Percentiles rank a stretch among this genome's conserved stretches.
phyloP scores from a whole-genome alignment of 1,140 invertebrate species.

The Drosophila pseudoobscura region DNA sequence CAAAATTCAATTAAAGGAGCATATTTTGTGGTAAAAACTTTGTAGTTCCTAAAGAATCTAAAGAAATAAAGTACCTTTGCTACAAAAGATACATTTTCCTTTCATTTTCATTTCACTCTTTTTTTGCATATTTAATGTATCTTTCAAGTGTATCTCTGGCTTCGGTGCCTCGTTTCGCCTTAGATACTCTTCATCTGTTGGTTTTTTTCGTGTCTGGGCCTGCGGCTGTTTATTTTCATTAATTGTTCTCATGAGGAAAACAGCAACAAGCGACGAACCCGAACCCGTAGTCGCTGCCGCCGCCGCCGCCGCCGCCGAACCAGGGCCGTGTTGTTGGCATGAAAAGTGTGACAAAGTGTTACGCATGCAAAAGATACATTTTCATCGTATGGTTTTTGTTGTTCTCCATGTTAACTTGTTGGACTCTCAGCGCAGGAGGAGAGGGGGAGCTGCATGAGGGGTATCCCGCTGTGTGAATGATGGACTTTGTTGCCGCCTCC shows the following conservation, averaged over 20 bases:
- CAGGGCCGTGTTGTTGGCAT: conserved; percentile 67
- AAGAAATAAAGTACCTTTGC: too few species aligned
- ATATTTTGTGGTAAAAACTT: too few species aligned
- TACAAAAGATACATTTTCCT: not conserved
- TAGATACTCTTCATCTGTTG: conserved; percentile 9
- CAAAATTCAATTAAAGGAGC: too few species aligned
- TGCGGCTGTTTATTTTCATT: conserved; percentile 81
- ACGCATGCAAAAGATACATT: conserved; percentile 81
- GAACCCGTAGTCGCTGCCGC: too few species aligned
- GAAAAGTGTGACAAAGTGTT: conserved; percentile 82
- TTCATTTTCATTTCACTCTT: too few species aligned
- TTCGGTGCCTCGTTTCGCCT: conserved; percentile 10
- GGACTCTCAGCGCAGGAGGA: conserved; percentile 35
- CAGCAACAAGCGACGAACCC: conserved; percentile 34
- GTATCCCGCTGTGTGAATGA: conserved; percentile 74
- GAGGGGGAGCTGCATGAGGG: conserved; percentile 18
- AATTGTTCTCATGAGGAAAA: conserved; percentile 80
- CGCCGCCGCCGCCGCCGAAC: conserved; percentile 3
- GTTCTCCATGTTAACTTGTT: conserved; percentile 68
- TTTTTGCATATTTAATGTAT: too few species aligned
- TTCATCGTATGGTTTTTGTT: conserved; percentile 46
- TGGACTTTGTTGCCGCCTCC: conserved; percentile 76
- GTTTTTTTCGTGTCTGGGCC: conserved; percentile 55
- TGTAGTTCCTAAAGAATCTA: not conserved
- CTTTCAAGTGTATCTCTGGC: too few species aligned